These are phyloP conservation scores for Tyrannus savana DNA, from an alignment of 2,113 vertebrate genomes.

Conservation along the genomic window DNA sequence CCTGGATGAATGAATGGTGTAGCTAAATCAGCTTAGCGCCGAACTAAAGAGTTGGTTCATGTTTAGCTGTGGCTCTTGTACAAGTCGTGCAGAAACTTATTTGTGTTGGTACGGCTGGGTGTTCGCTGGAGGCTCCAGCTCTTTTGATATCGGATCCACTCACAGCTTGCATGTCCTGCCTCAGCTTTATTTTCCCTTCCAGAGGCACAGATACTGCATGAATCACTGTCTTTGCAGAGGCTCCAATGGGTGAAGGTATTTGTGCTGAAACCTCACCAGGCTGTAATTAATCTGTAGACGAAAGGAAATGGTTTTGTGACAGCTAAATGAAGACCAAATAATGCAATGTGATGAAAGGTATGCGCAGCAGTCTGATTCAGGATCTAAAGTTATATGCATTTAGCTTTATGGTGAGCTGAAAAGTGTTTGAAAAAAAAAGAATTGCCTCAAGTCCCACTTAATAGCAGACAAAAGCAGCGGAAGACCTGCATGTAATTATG, in stretches of 20 bases:
- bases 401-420: slow-evolving; percentile 9
- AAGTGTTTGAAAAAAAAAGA: not conserved
- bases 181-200: slow-evolving; percentile 47
- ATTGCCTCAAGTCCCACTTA: not conserved
- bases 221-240: slow-evolving; percentile 58
- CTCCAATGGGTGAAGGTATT: slow-evolving; percentile 29
- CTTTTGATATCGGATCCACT: slow-evolving; percentile 68
- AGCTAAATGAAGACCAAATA: slow-evolving; percentile 68
- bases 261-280: slow-evolving; percentile 53
- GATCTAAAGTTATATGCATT: slow-evolving; percentile 17
- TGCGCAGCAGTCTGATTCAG: not conserved
- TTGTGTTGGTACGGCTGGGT: slow-evolving; percentile 40
- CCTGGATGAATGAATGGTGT: slow-evolving; percentile 37
- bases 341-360: slow-evolving; percentile 54
- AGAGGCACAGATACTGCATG: slow-evolving; percentile 55
- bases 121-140: slow-evolving; percentile 28
- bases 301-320: slow-evolving; percentile 69
- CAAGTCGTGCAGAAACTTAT: slow-evolving; percentile 46
- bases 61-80: slow-evolving; percentile 1
- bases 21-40: slow-evolving; percentile 19
- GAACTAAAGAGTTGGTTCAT: not conserved
- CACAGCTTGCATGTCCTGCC: slow-evolving; percentile 21
- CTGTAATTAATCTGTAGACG: slow-evolving; percentile 64
- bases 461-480: not conserved
- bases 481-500: not conserved